Evolutionary conservation across 2,113 vertebrate species (phyloP), one percentile per base, ranked within the genome.

Genomic region (Chloropsis cyanopogon): DNA sequence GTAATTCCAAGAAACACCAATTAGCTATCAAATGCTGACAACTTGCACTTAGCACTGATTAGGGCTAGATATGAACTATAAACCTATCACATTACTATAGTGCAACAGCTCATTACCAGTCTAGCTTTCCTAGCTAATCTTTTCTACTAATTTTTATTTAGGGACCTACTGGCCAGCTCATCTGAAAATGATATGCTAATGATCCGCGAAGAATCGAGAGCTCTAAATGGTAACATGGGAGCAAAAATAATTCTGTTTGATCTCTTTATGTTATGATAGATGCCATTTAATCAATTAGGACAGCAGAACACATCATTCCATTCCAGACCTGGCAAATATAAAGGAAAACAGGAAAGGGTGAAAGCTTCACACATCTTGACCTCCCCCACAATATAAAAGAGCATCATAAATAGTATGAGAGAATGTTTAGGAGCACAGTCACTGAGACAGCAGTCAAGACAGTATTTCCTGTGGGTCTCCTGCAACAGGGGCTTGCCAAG

Each of bases 131-230:
- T 42, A 86, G 76, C 69, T 92, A 93, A 96, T 95, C 56, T 88
- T 72, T 85, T 68, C 68, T 78, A 64, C 79, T 96, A 75, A 97
- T 95, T 96, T 95, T 96, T 94, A 93, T 71, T 92, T 92, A 92
- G 93, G 82, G 92, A 96, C 92, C 64, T 92, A 72, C 95, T 86
- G 88, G 82, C 71, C 83, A 95, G 56, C 82, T 84, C 82, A 86
- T 92, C 54, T 88, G 79, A 93, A 95, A 90, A 95, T 95, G 59
- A 81, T 49, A 93, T 0, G 2, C 49, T 97, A 93, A 96, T 90
- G 94, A 95, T 77, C 68, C 41, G 1, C 10, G 1, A 65, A 90
- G 69, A 93, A 93, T 46, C 46, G 49, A 93, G 80, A 92, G 86
- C 37, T 90, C 82, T 94, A 93, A 88, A 94, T 2, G 15, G 85